Evolutionary conservation across 1,140 invertebrate species (phyloP).

Genomic region (Pogonognathellus flavescens): DNA sequence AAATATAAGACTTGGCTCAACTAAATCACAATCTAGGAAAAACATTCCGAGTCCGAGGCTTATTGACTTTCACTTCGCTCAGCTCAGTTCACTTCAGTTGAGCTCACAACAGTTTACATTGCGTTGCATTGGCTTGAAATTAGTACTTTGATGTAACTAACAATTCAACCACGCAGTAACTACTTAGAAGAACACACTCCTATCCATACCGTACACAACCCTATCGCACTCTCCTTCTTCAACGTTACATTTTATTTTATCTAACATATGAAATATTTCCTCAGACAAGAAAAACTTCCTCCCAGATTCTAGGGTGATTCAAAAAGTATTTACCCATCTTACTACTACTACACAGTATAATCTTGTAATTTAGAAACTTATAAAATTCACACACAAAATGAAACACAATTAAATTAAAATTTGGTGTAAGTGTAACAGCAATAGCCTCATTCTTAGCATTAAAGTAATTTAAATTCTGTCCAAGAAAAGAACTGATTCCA

Average conservation of each 20-base stretch:
- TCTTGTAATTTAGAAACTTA: no score
- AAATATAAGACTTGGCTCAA: conserved; percentile 26
- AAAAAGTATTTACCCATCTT: no score
- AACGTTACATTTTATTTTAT: conserved; percentile 1
- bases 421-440: no score
- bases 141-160: conserved; percentile 47
- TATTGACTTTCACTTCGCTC: conserved; percentile 27
- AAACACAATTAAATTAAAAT: no score
- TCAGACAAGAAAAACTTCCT: not conserved
- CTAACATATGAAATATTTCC: conserved; percentile 4
- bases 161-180: not conserved
- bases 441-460: no score
- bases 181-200: not conserved
- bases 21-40: conserved; percentile 43
- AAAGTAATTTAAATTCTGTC: no score
- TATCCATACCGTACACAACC: not conserved
- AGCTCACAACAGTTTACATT: conserved; percentile 40
- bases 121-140: conserved; percentile 31
- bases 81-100: conserved; percentile 18
- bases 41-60: not conserved
- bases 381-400: no score
- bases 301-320: not conserved
- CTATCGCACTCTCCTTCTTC: not conserved
- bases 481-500: no score
- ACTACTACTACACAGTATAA: no score